A percentile compares a stretch with the other conserved stretches of the same genome.
Conservation (phyloP, 35 echinoderm and acorn worm genomes). For the Heliocidaris tuberculata region DNA sequence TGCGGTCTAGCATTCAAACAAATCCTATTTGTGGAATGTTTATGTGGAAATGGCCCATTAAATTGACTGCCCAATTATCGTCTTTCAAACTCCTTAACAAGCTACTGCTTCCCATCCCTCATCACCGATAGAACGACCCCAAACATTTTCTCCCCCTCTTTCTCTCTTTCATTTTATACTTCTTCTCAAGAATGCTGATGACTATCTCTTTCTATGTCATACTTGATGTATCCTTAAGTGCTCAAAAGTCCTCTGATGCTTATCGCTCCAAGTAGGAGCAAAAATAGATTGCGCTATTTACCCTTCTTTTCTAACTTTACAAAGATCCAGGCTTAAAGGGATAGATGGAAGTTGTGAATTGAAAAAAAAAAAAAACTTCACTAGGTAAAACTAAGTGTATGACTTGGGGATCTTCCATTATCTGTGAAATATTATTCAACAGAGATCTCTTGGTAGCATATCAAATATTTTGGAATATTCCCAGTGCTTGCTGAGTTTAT, state of each 20-base stretch:
- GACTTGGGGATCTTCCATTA: no score
- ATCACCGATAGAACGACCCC: not conserved
- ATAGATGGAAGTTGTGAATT: not conserved
- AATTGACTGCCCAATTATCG: constrained; percentile 3
- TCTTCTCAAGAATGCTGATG: not conserved
- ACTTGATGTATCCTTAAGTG: not conserved
- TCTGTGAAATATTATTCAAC: no score
- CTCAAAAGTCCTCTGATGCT: not conserved
- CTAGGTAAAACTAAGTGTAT: not conserved
- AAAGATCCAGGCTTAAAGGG: not conserved
- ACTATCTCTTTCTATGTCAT: not conserved
- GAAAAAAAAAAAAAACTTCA: not conserved
- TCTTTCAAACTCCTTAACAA: not conserved
- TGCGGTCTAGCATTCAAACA: not conserved
- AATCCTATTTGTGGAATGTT: not conserved
- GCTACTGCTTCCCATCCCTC: not conserved
- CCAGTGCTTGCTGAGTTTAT: not conserved
- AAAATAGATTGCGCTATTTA: not conserved
- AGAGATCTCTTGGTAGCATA: no score
- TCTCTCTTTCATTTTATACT: not conserved
- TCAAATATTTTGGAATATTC: not conserved
- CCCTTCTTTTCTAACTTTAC: not conserved
- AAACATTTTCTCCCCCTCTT: not conserved
- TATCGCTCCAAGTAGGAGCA: not conserved
- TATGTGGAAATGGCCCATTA: not conserved